Conservation (phyloP, 2,113 vertebrate species). For the Holacanthus passer region DNA sequence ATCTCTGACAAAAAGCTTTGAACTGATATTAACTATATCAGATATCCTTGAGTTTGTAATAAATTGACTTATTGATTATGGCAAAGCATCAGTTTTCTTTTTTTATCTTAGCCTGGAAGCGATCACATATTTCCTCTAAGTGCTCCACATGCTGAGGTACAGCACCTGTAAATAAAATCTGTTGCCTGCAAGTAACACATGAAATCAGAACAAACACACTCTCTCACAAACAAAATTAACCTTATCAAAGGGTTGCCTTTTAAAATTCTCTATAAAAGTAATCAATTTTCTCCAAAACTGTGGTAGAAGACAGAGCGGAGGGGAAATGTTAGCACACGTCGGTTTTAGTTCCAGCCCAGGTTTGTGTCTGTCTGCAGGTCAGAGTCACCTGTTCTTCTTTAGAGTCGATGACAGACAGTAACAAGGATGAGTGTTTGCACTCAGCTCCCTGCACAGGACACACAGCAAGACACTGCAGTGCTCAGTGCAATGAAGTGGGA, state of each 20-base stretch:
- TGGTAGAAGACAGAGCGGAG: not conserved
- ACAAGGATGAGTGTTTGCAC: not conserved
- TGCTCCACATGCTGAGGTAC: no score
- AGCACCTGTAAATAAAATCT: no score
- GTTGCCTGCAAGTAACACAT: not conserved
- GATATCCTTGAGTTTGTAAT: not conserved
- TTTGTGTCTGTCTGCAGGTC: not conserved
- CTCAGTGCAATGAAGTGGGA: not conserved
- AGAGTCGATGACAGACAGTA: not conserved
- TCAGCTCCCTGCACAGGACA: not conserved
- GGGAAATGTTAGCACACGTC: not conserved
- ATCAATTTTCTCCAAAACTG: not conserved
- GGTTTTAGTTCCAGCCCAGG: not conserved
- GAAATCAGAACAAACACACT: not conserved
- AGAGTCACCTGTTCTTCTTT: not conserved
- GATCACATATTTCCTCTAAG: conserved; percentile 39
- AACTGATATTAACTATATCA: not conserved
- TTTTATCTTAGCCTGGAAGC: conserved; percentile 39
- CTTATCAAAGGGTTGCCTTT: not conserved
- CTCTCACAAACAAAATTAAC: not conserved
- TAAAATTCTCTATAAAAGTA: not conserved
- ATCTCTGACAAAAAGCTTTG: not conserved
- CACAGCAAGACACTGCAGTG: not conserved
- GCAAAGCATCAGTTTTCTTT: not conserved
- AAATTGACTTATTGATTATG: not conserved